A percentile compares a stretch with the other conserved stretches of the same genome.
Conservation (phyloP, 2,113 vertebrate genomes). For the Spheniscus mendiculus region DNA sequence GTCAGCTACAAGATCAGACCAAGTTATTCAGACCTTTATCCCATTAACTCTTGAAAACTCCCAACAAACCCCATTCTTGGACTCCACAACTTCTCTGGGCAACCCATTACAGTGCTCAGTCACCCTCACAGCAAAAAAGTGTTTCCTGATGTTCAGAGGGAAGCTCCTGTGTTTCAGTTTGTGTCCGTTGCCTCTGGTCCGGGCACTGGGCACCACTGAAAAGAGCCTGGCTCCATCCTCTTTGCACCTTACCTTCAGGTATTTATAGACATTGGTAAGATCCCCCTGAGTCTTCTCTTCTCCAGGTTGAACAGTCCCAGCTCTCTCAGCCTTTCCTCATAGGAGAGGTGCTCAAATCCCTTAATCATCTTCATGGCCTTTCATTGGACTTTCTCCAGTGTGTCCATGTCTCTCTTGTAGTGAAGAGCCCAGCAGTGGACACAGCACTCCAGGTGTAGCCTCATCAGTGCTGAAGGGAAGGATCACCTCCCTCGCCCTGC, state of each 20-base stretch:
- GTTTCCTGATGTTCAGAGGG: neutral
- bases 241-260: neutral
- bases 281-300: neutral
- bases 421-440: neutral
- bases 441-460: neutral
- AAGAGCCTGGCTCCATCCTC: neutral
- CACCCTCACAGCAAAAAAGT: neutral
- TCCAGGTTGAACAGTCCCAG: neutral
- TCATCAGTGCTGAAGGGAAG: rapidly evolving
- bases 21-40: neutral
- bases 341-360: neutral
- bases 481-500: neutral
- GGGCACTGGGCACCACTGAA: neutral
- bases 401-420: neutral
- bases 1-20: neutral
- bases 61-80: neutral
- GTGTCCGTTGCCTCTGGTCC: neutral
- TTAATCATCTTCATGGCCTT: neutral
- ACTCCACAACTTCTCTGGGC: neutral
- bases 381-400: neutral
- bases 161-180: neutral
- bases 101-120: neutral
- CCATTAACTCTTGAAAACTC: neutral
- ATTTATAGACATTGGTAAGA: too few species aligned
- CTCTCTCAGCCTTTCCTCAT: neutral